Percentiles rank a stretch among this genome's conserved stretches.
Evolutionary conservation across 2,113 vertebrate species (phyloP).

Genomic region (Sphaerodactylus townsendi): DNA sequence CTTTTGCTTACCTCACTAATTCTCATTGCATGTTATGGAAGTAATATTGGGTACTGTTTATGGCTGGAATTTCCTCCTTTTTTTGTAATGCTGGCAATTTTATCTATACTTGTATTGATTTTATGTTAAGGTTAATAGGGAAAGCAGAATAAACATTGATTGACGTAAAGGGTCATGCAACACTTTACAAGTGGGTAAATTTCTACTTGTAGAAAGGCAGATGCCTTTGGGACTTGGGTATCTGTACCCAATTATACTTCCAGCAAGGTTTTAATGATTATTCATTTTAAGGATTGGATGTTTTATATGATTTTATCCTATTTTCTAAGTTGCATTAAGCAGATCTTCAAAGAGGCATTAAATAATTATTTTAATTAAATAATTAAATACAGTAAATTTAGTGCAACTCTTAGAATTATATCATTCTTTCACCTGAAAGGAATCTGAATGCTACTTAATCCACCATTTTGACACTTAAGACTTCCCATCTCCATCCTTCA

Average conservation of each 20-base stretch:
- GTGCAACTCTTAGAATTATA: background rate
- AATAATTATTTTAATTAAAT: too few relatives aligned
- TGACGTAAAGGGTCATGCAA: background rate
- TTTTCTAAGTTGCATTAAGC: too few relatives aligned
- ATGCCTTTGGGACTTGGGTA: background rate
- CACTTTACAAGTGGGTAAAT: background rate
- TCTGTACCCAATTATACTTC: background rate
- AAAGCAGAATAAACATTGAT: conserved; percentile 1
- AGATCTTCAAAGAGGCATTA: too few relatives aligned
- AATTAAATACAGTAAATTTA: background rate
- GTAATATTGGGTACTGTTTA: background rate
- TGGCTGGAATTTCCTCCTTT: background rate
- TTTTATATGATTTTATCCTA: too few relatives aligned
- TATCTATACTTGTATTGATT: conserved; percentile 21
- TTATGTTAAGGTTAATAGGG: conserved; percentile 11
- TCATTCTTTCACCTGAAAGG: background rate
- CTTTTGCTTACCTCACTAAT: background rate
- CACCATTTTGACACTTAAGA: background rate
- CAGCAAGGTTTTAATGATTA: too few relatives aligned
- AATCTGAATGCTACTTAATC: background rate
- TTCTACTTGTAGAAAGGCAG: background rate
- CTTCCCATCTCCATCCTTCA: background rate
- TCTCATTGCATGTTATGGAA: background rate
- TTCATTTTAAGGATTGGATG: too few relatives aligned
- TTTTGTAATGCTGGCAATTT: conserved; percentile 7